phyloP scores from a whole-genome alignment of 2,113 vertebrate genomes.

The Gambusia affinis region DNA sequence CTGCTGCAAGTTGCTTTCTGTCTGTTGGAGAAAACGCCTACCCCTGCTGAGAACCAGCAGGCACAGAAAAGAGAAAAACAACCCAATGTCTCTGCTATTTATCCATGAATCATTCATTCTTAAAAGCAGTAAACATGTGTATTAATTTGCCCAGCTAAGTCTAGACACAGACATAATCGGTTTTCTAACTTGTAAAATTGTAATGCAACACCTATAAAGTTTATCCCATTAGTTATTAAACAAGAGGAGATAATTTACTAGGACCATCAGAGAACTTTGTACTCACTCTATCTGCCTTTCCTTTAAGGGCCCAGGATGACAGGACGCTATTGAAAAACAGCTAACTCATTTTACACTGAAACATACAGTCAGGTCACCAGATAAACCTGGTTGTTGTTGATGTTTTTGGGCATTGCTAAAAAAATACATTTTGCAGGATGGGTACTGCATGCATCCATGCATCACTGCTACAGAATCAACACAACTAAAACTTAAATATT shows the following conservation, averaged over 20 bases:
- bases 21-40: neutral
- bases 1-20: no score
- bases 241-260: neutral
- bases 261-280: neutral
- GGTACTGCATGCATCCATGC: no score
- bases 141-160: neutral
- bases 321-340: neutral
- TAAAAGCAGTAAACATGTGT: neutral
- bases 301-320: neutral
- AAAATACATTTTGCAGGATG: no score
- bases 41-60: neutral
- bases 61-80: slow-evolving; percentile 3
- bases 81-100: neutral
- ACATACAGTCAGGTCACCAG: neutral
- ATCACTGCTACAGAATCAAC: no score
- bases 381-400: neutral
- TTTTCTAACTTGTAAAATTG: neutral
- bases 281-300: neutral
- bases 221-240: neutral
- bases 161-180: no score
- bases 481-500: no score
- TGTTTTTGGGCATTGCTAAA: no score
- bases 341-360: neutral
- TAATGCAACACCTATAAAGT: neutral
- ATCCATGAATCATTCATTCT: neutral